Evolutionary conservation across 2,888 invertebrate genomes (phyloP).

Genomic region (Xylota sylvarum): DNA sequence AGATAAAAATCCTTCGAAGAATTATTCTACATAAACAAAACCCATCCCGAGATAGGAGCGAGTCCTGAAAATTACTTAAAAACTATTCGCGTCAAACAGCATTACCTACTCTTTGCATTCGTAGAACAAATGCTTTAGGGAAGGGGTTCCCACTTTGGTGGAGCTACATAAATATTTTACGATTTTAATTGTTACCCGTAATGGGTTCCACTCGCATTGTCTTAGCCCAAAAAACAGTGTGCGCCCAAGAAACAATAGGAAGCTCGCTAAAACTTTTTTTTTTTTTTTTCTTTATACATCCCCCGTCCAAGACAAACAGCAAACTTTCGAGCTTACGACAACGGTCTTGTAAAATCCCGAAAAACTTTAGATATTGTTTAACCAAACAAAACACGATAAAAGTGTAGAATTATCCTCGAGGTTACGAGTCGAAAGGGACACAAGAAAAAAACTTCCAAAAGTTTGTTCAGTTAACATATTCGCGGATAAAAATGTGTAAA

Average conservation of each 20-base stretch:
- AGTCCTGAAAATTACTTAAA: conserved; percentile 45
- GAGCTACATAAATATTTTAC: conserved; percentile 68
- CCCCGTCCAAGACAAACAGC: neutral
- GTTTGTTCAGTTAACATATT: conserved; percentile 53
- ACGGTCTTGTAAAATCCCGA: conserved; percentile 43
- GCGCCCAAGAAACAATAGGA: conserved; percentile 48
- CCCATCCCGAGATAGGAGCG: conserved; percentile 27
- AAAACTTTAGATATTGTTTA: conserved; percentile 62
- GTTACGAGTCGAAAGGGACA: conserved; percentile 15
- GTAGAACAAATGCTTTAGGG: conserved; percentile 42
- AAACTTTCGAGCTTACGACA: conserved; percentile 48
- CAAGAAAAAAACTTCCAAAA: neutral
- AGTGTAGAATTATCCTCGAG: conserved; percentile 41
- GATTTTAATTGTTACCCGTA: conserved; percentile 69
- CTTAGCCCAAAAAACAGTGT: neutral
- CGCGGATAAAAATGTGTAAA: neutral
- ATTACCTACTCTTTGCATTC: conserved; percentile 29
- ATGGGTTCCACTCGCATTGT: conserved; percentile 63
- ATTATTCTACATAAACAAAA: conserved; percentile 47
- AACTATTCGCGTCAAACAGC: conserved; percentile 37
- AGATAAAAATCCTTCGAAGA: conserved; percentile 64
- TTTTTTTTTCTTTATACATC: neutral
- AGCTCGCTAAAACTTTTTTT: conserved; percentile 33
- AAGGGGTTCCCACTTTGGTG: no score
- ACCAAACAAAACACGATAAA: conserved; percentile 70